Percentiles rank a stretch among this genome's conserved stretches.
phyloP scores from a whole-genome alignment of 2,888 invertebrate species.

The Cephus pygmeus region DNA sequence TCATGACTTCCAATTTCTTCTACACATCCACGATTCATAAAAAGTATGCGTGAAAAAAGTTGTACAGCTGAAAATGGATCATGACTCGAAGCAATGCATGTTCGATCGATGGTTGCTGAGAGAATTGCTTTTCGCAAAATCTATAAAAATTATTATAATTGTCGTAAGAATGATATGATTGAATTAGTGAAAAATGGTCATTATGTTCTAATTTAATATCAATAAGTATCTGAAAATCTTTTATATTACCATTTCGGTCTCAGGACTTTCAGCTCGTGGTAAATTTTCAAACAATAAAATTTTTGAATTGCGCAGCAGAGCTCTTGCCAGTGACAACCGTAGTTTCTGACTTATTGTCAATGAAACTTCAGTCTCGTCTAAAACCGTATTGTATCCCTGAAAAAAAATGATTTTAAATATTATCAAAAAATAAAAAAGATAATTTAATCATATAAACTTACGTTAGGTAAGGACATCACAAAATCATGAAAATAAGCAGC shows the following conservation, averaged over 20 bases:
- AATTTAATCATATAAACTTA: conserved; percentile 30
- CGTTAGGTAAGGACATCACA: conserved; percentile 62
- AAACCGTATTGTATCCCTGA: conserved; percentile 24
- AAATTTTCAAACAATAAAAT: conserved; percentile 27
- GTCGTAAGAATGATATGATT: too few relatives aligned
- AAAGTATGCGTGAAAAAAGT: conserved; percentile 17
- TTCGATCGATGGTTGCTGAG: conserved; percentile 13
- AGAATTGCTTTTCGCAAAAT: conserved; percentile 16
- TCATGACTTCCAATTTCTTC: conserved; percentile 23
- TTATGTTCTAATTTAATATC: conserved; percentile 1
- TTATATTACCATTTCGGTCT: conserved; percentile 20
- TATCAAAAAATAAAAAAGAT: not conserved
- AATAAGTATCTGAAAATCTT: not conserved
- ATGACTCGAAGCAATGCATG: conserved; percentile 22
- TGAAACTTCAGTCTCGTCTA: conserved; percentile 14
- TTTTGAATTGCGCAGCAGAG: conserved; percentile 25
- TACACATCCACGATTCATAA: conserved; percentile 20
- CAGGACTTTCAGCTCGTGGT: conserved; percentile 23
- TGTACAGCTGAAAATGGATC: conserved; percentile 22
- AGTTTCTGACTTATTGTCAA: conserved; percentile 29
- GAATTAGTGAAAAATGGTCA: not conserved
- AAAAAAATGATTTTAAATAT: not conserved
- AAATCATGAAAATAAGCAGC: conserved; percentile 67
- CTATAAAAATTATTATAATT: not conserved
- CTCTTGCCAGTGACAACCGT: conserved; percentile 28